These are phyloP conservation scores for Mizuhopecten yessoensis DNA, from an alignment of 1,140 invertebrate genomes.

Conservation along the genomic window DNA sequence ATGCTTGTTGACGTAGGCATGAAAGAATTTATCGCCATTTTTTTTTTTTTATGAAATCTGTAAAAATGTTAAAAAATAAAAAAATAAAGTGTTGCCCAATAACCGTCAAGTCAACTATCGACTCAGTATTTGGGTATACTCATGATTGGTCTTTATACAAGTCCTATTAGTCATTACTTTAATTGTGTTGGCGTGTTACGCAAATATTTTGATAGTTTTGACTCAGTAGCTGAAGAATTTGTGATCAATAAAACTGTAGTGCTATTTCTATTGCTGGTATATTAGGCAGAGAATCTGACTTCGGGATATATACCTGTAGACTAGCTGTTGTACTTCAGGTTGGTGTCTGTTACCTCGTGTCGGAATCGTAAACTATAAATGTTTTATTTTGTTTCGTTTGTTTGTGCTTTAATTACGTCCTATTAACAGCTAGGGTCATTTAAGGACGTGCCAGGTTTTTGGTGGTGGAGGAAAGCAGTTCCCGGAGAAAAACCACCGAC, in stretches of 20 bases:
- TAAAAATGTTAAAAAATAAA: background rate
- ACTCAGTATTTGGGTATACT: background rate
- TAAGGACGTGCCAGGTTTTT: too few species aligned
- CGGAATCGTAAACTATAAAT: too few species aligned
- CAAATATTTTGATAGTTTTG: conserved; percentile 40
- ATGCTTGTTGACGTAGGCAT: background rate
- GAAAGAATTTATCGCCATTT: background rate
- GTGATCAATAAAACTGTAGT: background rate
- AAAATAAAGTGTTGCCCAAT: background rate
- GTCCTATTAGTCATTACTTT: background rate
- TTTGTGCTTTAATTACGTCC: too few species aligned
- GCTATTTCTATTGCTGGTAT: background rate
- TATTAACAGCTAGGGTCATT: too few species aligned
- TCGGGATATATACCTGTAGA: too few species aligned
- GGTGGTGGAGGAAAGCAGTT: too few species aligned
- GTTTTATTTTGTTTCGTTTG: too few species aligned
- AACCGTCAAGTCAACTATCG: background rate
- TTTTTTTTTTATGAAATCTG: background rate
- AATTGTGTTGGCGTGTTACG: background rate
- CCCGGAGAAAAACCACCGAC: too few species aligned
- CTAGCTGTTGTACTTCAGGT: too few species aligned
- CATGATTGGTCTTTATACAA: background rate
- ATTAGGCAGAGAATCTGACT: background rate
- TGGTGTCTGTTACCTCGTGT: too few species aligned
- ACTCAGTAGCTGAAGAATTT: conserved; percentile 18